Evolutionary conservation across 2,888 invertebrate genomes (phyloP), one percentile per base, ranked within the genome.

Genomic region (Eulithis testata): DNA sequence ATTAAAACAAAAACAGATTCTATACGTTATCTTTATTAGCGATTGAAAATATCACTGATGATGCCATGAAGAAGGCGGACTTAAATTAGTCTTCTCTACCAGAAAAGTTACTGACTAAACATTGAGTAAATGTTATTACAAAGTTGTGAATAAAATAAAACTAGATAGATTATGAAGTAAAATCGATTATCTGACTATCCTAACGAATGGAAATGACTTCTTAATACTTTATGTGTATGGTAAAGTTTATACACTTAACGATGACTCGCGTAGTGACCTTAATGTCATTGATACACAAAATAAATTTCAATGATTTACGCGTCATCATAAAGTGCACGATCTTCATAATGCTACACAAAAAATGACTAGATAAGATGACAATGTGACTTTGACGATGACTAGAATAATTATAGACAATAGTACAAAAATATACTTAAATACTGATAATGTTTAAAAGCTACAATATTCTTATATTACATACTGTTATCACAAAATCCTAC

Each of bases 401-500:
- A 63, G 56, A 56, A 56, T 52, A 57, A 44, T 52, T 9, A 9
- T 44, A 14, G 14, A 12, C 8, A 51, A 57, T 49, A 58, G 45
- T 63, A 63, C 58, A 57, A 63, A 63, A 55, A 55, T 55, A 63
- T 63, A 58, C 14, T 47, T 47, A 44, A 11, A 8, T 56, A 50
- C 7, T 11, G 27, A 52, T 9, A 44, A 58, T 9, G 8, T 63
- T 47, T 47, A 51, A 31, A 53, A 58, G 37, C 57, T 51, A 45
- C 7, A 63, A 45, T 52, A 47, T 45, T 45, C 31, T 31, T 37
- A 57, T 52, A 49, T 44, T 27, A 40, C 11, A 40, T 60, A 44
- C 47, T 58, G 27, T 47, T 63, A 63, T 63, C 63, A 63, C 63
- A 63, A 63, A 57, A 21, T 57, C 9, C 62, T 62, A 56, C 56